Evolutionary conservation across 2,113 vertebrate species (phyloP).

Genomic region (Lepisosteus osseus): DNA sequence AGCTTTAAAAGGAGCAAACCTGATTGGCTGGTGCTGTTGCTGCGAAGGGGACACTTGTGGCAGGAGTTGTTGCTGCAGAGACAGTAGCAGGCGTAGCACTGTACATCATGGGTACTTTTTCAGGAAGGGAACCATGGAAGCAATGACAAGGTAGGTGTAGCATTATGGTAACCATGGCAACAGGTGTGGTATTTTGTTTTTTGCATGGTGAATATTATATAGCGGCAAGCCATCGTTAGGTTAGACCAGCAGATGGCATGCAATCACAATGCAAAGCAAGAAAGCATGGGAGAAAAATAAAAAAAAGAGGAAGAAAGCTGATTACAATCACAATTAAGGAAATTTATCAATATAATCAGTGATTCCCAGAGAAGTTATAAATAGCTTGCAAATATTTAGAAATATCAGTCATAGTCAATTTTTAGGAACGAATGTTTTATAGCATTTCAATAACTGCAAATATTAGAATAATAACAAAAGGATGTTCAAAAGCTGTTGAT

Average conservation of each 20-base stretch:
- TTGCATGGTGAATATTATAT: conserved; percentile 89
- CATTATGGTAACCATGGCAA: conserved; percentile 82
- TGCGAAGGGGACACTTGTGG: conserved; percentile 99
- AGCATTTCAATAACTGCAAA: background rate
- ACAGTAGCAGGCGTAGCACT: conserved; percentile 99
- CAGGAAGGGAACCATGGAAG: conserved; percentile 61
- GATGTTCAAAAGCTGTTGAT: background rate
- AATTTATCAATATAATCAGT: conserved; percentile 85
- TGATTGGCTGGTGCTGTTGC: conserved; percentile 99
- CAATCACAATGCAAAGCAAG: conserved; percentile 93
- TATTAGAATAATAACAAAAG: conserved; percentile 2
- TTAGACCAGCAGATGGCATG: conserved; percentile 98
- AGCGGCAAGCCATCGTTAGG: conserved; percentile 95
- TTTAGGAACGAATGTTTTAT: background rate
- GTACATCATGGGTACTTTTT: conserved; percentile 99
- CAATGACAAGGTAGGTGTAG: conserved; percentile 91
- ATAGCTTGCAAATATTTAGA: background rate
- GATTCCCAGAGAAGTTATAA: conserved; percentile 82
- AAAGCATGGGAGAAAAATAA: conserved; percentile 90
- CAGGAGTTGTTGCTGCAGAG: conserved; percentile 97
- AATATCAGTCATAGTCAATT: background rate
- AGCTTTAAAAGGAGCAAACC: conserved; percentile 99
- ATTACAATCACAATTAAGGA: conserved; percentile 89
- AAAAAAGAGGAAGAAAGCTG: conserved; percentile 87
- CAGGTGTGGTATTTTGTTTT: conserved; percentile 75